Evolutionary conservation across 2,797 vertebrate species (phyloP), one percentile per base, ranked within the genome.

Genomic region (Ataeniobius toweri): DNA sequence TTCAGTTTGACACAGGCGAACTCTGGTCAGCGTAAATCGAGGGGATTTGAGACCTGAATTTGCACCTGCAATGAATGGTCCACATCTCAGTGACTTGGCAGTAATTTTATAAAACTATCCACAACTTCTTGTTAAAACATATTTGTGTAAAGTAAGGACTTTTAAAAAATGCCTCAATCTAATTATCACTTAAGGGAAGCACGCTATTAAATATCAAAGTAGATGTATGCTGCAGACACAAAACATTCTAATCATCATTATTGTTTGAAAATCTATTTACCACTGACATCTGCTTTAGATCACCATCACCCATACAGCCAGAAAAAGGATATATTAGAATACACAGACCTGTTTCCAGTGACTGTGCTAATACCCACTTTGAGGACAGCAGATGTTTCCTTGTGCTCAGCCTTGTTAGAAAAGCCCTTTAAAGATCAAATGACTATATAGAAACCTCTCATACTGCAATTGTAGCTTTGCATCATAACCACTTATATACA

Each of bases 401-500:
- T 69, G 2, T n/a, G 26, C 22, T 26, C 3, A 1, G 24, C 8
- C 2, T 81, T 79, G 75, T 6, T 31, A 79, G 31, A 78, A 70
- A 79, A 61, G 10, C 10, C 6, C 1, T 26, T 73, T 58, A 24
- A 76, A 61, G 67, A 79, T 48, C 28, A 84, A 85, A 80, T 63
- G 14, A 7, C 59, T 56, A 24, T 28, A 74, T 55, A 71, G 68
- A 59, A 71, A 65, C 18, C 10, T 61, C 44, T 78, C 53, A 44
- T 69, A 53, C 55, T 51, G 46, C 72, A 80, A 77, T 61, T 80
- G 55, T 77, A 75, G 79, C 53, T 50, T 55, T 74, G 69, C 56
- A 73, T 86, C 53, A 50, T 61, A 46, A 68, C 69, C 73, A 69
- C 80, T 74, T 70, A 70, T 36, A 81, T 55, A 75, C 41, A 77